These are phyloP conservation scores for Rostratula benghalensis DNA, from an alignment of 2,113 vertebrate genomes.

Conservation along the genomic window DNA sequence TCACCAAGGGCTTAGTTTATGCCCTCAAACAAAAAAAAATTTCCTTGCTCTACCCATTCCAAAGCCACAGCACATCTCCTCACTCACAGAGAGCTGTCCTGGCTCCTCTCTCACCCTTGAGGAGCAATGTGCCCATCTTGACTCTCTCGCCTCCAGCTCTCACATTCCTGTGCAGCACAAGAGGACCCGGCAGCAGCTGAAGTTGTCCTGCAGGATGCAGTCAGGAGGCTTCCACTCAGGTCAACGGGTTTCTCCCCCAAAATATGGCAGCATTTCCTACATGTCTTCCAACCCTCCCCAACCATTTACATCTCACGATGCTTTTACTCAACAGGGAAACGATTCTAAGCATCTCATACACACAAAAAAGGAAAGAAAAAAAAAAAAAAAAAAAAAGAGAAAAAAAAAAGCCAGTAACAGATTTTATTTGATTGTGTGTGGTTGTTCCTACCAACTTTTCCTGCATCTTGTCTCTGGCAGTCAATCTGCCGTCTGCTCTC, in stretches of 20 bases:
- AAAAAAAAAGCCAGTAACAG: not conserved
- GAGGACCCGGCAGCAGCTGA: not conserved
- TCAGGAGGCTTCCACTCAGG: not conserved
- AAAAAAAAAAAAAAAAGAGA: too few relatives aligned
- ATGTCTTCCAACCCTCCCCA: not conserved
- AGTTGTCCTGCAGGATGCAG: not conserved
- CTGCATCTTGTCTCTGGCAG: not conserved
- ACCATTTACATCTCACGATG: not conserved
- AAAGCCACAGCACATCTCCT: not conserved
- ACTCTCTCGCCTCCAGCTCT: not conserved
- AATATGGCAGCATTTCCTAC: not conserved
- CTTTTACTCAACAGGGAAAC: not conserved
- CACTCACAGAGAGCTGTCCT: accelerated
- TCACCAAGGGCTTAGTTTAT: not conserved
- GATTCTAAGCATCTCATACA: not conserved
- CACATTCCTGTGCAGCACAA: accelerated
- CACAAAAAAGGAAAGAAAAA: too few relatives aligned
- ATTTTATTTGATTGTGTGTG: not conserved
- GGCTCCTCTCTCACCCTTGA: not conserved
- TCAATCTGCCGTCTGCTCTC: not conserved
- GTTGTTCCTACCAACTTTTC: not conserved
- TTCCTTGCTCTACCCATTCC: not conserved
- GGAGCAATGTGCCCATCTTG: not conserved
- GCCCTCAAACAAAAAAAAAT: not conserved
- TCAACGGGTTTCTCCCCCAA: not conserved